A percentile compares a stretch with the other conserved stretches of the same genome.
These are phyloP conservation scores for Zenarchopterus dispar DNA, from an alignment of 2,797 vertebrate species.

Conservation along the genomic window DNA sequence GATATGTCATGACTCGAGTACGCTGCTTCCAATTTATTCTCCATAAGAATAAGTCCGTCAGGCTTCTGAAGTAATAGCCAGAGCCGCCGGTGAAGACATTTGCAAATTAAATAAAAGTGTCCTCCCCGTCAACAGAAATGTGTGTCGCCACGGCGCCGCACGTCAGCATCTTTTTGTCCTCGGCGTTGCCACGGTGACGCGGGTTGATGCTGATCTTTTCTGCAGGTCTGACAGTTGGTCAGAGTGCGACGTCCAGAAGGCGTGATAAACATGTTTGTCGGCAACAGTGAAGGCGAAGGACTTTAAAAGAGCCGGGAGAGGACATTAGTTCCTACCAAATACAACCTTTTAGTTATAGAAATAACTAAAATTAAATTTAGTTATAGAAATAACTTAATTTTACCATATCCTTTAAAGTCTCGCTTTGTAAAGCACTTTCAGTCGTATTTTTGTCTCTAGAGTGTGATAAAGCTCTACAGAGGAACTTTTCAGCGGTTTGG, in stretches of 20 bases:
- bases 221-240: slow-evolving; percentile 47
- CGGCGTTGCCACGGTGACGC: slow-evolving; percentile 45
- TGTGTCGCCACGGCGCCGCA: slow-evolving; percentile 47
- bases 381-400: too few relatives aligned
- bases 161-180: slow-evolving; percentile 58
- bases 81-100: slow-evolving; percentile 58
- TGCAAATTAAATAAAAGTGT: slow-evolving; percentile 68
- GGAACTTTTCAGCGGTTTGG: too few relatives aligned
- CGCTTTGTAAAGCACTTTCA: too few relatives aligned
- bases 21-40: slow-evolving; percentile 62
- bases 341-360: too few relatives aligned
- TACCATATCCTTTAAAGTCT: too few relatives aligned
- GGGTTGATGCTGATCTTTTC: slow-evolving; percentile 58
- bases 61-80: slow-evolving; percentile 55
- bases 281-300: slow-evolving; percentile 27
- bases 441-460: too few relatives aligned
- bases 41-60: slow-evolving; percentile 56
- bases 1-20: slow-evolving; percentile 50
- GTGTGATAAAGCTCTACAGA: too few relatives aligned
- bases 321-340: too few relatives aligned
- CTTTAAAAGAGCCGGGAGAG: too few relatives aligned
- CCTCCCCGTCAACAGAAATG: slow-evolving; percentile 48
- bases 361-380: too few relatives aligned
- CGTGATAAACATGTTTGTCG: slow-evolving; percentile 34
- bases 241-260: slow-evolving; percentile 32